Base-by-base conservation (phyloP, 2,888 invertebrate species). In the Cheilosia scutellata region DNA sequence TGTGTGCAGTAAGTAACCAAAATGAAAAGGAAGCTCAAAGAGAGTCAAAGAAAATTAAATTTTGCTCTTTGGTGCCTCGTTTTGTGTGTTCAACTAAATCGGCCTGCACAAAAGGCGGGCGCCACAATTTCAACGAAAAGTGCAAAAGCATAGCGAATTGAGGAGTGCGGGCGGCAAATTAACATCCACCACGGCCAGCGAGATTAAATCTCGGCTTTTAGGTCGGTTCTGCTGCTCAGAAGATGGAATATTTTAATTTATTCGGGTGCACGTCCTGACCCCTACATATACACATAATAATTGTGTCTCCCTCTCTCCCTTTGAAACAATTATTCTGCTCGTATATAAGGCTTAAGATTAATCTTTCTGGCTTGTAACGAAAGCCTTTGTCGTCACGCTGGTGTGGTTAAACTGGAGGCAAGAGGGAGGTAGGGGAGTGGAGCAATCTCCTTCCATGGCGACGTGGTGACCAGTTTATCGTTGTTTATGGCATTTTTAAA, bases 401-500 rank as follows among this genome's bases (percentile, higher is more conserved):
- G 76, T 76, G 76, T 72, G 82, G 82, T 76, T 68, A 58, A 71
- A 63, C 82, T 71, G 71, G 49, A 68, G 71, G 71, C 72, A 57
- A 70, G n/a, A 62, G 66, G 55, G 70, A 57, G 60, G 47, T 58
- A 51, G 53, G 31, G 72, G 60, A 31, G 6, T 4, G 9, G 47
- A 66, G n/a, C n/a, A n/a, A n/a, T n/a, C n/a, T n/a, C n/a, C n/a
- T n/a, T n/a, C n/a, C n/a, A n/a, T n/a, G 47, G 42, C 57, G 55
- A 58, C 65, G 27, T 80, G 86, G 82, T 82, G 79, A 70, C 80
- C 80, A 77, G 80, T 82, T 82, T 82, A 82, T 86, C 76, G 82
- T 86, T 86, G 86, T 86, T 86, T 86, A 86, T 86, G 76, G 63
- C 72, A 82, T 82, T 86, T 86, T 76, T 76, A 86, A 86, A 86